Evolutionary conservation across 2,113 vertebrate species (phyloP).

Genomic region (Acinonyx jubatus): DNA sequence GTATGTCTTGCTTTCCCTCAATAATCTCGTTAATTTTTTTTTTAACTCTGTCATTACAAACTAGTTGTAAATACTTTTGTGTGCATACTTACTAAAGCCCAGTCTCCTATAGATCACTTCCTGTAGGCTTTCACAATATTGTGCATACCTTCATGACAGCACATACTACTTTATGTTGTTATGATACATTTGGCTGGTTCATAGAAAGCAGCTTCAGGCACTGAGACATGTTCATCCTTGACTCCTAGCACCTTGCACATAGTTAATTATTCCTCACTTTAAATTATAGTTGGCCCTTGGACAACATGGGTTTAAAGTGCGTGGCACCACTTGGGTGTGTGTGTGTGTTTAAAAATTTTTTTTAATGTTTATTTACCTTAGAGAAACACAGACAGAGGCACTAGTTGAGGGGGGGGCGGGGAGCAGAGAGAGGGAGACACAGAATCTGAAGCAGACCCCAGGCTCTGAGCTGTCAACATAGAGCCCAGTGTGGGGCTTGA

Average conservation of each 20-base stretch:
- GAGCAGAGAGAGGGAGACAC: too few relatives aligned
- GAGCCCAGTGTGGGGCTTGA: too few relatives aligned
- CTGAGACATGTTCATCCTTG: neutral
- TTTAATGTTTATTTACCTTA: too few relatives aligned
- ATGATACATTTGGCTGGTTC: neutral
- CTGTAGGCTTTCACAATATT: neutral
- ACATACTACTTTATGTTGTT: neutral
- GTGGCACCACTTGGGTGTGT: neutral
- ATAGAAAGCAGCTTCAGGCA: neutral
- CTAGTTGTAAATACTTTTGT: neutral
- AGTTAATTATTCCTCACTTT: neutral
- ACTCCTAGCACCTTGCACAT: neutral
- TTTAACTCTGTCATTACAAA: neutral
- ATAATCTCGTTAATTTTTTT: neutral
- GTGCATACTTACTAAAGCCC: neutral
- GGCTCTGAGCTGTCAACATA: too few relatives aligned
- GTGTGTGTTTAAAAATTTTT: too few relatives aligned
- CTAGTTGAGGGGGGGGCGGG: too few relatives aligned
- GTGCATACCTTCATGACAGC: neutral
- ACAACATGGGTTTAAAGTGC: neutral
- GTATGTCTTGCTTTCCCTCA: neutral
- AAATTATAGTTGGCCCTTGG: neutral
- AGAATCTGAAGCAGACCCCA: too few relatives aligned
- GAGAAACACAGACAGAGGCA: too few relatives aligned
- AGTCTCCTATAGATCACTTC: neutral